Evolutionary conservation across 2,888 invertebrate species (phyloP), one percentile per base, ranked within the genome.

Genomic region (Mesorhabditis belari): DNA sequence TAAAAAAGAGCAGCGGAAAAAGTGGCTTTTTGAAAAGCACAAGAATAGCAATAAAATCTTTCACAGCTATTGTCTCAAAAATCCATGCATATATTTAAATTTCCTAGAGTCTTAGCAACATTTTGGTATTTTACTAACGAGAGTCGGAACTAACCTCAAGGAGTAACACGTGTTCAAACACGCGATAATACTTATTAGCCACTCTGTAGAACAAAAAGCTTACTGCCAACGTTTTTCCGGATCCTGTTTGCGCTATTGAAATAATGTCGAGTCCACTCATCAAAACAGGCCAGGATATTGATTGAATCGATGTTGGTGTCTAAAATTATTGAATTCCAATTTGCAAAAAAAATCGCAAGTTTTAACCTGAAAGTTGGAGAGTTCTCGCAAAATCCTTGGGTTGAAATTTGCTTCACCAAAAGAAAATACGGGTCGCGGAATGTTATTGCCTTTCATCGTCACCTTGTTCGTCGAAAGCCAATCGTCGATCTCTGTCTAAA

Each of bases 341-440:
- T 25, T 17, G 9, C 23, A 26, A 27, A 35, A 35, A 35, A 35
- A 35, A n/a, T n/a, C n/a, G n/a, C n/a, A n/a, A n/a, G n/a, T 17
- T 52, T 9, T 55, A 55, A 17, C 17, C 9, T 55, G 24, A 69
- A 51, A 24, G 19, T 9, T 3, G 19, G n/a, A 9, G 44, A 35
- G 44, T 35, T 9, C 44, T 35, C n/a, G n/a, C n/a, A 35, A 35
- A n/a, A 35, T 35, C n/a, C 12, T 35, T 35, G 44, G 12, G n/a
- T 9, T 67, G 80, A 92, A 92, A 57, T 88, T 88, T 52, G 90
- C 90, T 81, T 95, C 94, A 73, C 90, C 89, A 81, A 95, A 95
- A 69, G 86, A 88, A 75, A 92, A 87, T 71, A 91, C 89, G 3
- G 94, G 93, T 19, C 89, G 87, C 0, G 93, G 93, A 55, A 90